These are phyloP conservation scores for Morelia viridis DNA, from an alignment of 2,797 vertebrate genomes.

Conservation along the genomic window DNA sequence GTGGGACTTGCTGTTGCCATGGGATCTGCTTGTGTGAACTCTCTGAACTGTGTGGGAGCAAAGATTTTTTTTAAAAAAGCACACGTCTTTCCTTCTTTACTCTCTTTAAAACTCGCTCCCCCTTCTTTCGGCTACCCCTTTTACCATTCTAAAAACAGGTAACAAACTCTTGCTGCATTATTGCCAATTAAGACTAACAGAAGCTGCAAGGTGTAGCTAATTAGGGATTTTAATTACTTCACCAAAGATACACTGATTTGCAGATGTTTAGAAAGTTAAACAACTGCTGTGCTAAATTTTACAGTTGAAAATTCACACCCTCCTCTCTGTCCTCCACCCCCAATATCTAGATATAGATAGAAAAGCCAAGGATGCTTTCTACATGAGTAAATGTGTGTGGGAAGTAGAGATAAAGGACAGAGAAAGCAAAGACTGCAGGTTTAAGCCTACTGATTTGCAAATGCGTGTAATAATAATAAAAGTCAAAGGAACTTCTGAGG, in stretches of 20 bases:
- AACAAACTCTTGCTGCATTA: slow-evolving; percentile 73
- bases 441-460: background rate
- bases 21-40: slow-evolving; percentile 83
- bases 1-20: slow-evolving; percentile 81
- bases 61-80: slow-evolving; percentile 59
- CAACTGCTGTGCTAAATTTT: slow-evolving; percentile 61
- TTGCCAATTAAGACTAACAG: slow-evolving; percentile 74
- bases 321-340: slow-evolving; percentile 2
- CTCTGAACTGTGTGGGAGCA: slow-evolving; percentile 82
- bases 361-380: background rate
- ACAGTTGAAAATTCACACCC: slow-evolving; percentile 48
- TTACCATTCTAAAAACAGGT: slow-evolving; percentile 68
- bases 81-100: background rate
- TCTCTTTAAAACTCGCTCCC: background rate
- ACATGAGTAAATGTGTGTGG: background rate
- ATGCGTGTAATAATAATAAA: background rate
- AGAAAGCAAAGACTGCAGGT: background rate
- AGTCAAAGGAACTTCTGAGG: background rate
- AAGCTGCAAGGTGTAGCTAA: slow-evolving; percentile 77
- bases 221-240: slow-evolving; percentile 77
- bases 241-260: slow-evolving; percentile 70
- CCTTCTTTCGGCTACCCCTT: background rate
- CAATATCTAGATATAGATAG: background rate
- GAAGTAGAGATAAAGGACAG: background rate
- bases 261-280: slow-evolving; percentile 71